Base-by-base conservation (phyloP, 2,888 invertebrate genomes). In the Pyrocoelia pectoralis region DNA sequence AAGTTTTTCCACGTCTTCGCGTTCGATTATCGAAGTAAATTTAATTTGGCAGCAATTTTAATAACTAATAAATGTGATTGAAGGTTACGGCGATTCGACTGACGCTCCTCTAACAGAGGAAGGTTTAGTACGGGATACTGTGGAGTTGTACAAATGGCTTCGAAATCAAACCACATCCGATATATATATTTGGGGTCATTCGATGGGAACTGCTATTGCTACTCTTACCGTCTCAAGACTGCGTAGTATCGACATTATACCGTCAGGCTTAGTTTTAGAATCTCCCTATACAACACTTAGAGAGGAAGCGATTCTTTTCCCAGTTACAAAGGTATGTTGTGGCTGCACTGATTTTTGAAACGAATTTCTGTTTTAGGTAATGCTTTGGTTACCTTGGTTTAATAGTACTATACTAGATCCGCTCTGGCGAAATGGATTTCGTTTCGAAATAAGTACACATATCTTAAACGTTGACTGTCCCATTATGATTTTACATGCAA, bases 171-270 rank as follows among this genome's bases (percentile, higher is more conserved):
- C 86, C 1, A 82, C 84, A 13, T 87, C 90, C 0, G 71, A 74
- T 54, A 81, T 98, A 9, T 93, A 91, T 74, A 86, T 98, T 0
- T 98, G 97, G 97, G 98, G 97, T 3, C 98, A 98, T 81, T 97
- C 97, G 0, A 83, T 98, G 69, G 87, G 90, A 0, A 89, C 89
- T 51, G 95, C 94, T 0, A 86, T 97, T 1, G 89, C 93, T 0
- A 85, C 87, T 0, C 88, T 88, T 70, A 82, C 92, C 15, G 83
- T 93, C 51, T 87, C 89, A 1, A 82, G 87, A 54, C 72, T 80
- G 64, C 64, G 67, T 10, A 72, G 79, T 49, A 80, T 83, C 67
- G 81, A 82, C 46, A 82, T 86, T 0, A 79, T 81, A 15, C 89
- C 90, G 0, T 81, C 83, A 0, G 97, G 93, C 0, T 82, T 98